A percentile compares a stretch with the other conserved stretches of the same genome.
Conservation (phyloP, 2,888 invertebrate species). For the Polymixis flavicincta region DNA sequence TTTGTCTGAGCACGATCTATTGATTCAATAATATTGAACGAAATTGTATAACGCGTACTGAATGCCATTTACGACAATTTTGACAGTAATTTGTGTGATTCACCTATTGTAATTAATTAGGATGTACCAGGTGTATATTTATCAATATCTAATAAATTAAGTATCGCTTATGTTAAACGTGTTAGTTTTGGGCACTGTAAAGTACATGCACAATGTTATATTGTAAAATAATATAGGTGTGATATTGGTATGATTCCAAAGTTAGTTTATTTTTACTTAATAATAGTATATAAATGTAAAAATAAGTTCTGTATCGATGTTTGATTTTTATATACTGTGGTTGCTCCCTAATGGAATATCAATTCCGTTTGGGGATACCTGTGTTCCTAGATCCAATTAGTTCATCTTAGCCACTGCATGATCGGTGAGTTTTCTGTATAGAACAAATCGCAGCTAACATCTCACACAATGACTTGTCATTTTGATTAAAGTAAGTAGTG, state of each 20-base stretch:
- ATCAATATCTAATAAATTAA: conserved; percentile 57
- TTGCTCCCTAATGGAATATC: conserved; percentile 51
- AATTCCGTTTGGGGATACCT: conserved; percentile 51
- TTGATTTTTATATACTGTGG: conserved; percentile 51
- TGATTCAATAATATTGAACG: conserved; percentile 73
- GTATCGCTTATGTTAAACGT: conserved; percentile 75
- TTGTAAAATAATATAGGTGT: conserved; percentile 68
- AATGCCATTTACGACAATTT: conserved; percentile 60
- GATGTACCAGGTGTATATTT: conserved; percentile 54
- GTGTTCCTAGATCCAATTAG: conserved; percentile 72
- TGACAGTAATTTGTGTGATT: conserved; percentile 59
- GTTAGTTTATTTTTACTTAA: conserved; percentile 52
- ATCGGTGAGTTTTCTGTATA: conserved; percentile 84
- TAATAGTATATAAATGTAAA: conserved; percentile 49
- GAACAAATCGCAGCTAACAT: conserved; percentile 90
- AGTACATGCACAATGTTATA: conserved; percentile 82
- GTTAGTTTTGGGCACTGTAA: conserved; percentile 86
- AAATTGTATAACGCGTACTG: conserved; percentile 61
- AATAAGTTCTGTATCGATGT: conserved; percentile 50
- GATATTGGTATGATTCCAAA: conserved; percentile 66
- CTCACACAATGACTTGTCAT: conserved; percentile 82
- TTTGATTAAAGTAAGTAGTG: conserved; percentile 82
- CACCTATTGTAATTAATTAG: conserved; percentile 60
- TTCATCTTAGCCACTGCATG: conserved; percentile 82
- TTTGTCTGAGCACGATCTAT: conserved; percentile 85